These are phyloP conservation scores for Sipha flava DNA, from an alignment of 1,140 invertebrate genomes.

Conservation along the genomic window DNA sequence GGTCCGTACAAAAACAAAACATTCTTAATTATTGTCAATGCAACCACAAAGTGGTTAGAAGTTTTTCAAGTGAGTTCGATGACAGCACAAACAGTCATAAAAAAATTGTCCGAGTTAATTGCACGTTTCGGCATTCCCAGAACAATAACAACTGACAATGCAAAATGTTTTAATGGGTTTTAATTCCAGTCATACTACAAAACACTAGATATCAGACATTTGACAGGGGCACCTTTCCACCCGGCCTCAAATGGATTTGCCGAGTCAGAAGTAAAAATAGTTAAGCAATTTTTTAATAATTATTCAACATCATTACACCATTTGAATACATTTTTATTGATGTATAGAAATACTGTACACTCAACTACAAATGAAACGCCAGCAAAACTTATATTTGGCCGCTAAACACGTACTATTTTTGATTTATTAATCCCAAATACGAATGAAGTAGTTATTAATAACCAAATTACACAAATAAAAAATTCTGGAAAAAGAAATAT, in stretches of 20 bases:
- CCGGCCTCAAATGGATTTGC: slow-evolving; percentile 38
- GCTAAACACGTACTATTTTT: not conserved
- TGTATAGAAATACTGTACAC: slow-evolving; percentile 34
- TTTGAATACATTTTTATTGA: slow-evolving; percentile 35
- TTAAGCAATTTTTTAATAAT: slow-evolving; percentile 37
- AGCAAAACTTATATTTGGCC: slow-evolving; percentile 30
- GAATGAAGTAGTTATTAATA: not conserved
- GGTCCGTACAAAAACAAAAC: slow-evolving; percentile 39
- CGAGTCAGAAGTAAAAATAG: slow-evolving; percentile 35
- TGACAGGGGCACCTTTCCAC: slow-evolving; percentile 36
- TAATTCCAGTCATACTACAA: slow-evolving; percentile 38
- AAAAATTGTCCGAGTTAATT: slow-evolving; percentile 36
- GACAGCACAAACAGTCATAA: slow-evolving; percentile 27
- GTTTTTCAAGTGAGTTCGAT: slow-evolving; percentile 29
- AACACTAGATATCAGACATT: slow-evolving; percentile 36
- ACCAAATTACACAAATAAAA: not conserved
- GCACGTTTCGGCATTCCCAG: slow-evolving; percentile 36
- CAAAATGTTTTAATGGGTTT: slow-evolving; percentile 37
- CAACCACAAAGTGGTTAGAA: slow-evolving; percentile 41
- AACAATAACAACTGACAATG: slow-evolving; percentile 39
- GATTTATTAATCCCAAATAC: not conserved
- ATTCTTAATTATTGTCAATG: slow-evolving; percentile 44
- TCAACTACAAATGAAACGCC: not conserved
- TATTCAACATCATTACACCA: slow-evolving; percentile 10
- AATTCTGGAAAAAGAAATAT: not conserved